A percentile compares a stretch with the other conserved stretches of the same genome.
Conservation (phyloP, 2,888 invertebrate genomes). For the Julus scandinavius region DNA sequence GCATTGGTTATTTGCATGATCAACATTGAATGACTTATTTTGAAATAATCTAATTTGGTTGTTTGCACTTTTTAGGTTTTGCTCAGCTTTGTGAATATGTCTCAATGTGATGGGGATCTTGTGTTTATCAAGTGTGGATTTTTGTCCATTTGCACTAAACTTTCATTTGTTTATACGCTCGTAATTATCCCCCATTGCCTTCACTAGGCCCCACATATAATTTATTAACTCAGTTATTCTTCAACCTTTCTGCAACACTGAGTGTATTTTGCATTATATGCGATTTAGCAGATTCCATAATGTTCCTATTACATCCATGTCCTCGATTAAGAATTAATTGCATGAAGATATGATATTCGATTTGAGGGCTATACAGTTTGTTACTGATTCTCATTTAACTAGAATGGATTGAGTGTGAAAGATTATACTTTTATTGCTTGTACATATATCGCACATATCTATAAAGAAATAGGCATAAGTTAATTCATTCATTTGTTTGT, state of each 20-base stretch:
- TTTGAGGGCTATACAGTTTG: background rate
- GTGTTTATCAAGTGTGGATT: background rate
- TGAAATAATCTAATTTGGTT: too few relatives aligned
- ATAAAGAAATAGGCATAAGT: background rate
- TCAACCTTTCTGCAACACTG: background rate
- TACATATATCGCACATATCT: slow-evolving; percentile 33
- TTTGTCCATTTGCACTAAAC: background rate
- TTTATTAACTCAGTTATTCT: background rate
- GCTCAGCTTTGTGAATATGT: background rate
- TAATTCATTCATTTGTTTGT: background rate
- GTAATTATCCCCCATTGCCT: background rate
- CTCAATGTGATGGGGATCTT: background rate
- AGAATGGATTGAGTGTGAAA: background rate
- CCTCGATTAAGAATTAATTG: background rate
- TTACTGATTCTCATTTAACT: background rate
- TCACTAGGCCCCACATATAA: background rate
- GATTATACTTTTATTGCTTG: background rate
- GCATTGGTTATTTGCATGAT: background rate
- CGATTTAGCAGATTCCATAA: background rate
- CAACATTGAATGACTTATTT: background rate
- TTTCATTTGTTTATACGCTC: background rate
- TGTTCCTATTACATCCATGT: background rate
- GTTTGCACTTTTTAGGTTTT: background rate
- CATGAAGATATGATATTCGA: background rate
- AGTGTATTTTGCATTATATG: background rate